These are phyloP conservation scores for Nephotettix cincticeps DNA, from an alignment of 1,140 invertebrate genomes.

Conservation along the genomic window DNA sequence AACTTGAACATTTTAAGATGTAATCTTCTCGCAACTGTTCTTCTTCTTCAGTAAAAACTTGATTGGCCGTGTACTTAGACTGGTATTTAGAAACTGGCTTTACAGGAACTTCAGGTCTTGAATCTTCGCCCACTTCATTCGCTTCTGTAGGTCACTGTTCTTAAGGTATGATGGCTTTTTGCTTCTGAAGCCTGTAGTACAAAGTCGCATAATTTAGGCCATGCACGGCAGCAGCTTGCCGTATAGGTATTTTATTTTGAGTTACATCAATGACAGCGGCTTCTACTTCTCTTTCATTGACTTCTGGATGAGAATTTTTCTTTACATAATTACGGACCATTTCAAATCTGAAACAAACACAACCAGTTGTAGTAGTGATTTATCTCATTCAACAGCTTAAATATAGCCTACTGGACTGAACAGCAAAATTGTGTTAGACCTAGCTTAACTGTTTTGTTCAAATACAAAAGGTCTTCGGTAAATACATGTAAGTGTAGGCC, in stretches of 20 bases:
- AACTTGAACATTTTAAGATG: slow-evolving; percentile 31
- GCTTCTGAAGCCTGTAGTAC: slow-evolving; percentile 13
- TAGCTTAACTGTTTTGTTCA: background rate
- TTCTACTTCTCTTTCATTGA: slow-evolving; percentile 10
- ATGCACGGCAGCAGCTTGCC: slow-evolving; percentile 5
- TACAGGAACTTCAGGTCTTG: no score
- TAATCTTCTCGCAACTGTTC: slow-evolving; percentile 35
- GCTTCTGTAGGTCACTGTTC: background rate
- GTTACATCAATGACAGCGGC: background rate
- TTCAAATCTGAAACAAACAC: background rate
- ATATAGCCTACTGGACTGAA: background rate
- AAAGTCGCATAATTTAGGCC: background rate
- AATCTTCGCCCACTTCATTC: no score
- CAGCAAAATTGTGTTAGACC: background rate
- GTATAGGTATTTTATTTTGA: slow-evolving; percentile 1
- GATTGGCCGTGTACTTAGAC: slow-evolving; percentile 4
- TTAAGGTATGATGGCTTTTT: slow-evolving; percentile 9
- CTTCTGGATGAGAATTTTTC: slow-evolving; percentile 20
- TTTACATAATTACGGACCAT: slow-evolving; percentile 18
- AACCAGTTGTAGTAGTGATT: no score
- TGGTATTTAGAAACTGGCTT: background rate
- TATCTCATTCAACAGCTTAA: background rate
- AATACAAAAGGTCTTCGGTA: no score
- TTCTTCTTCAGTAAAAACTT: slow-evolving; percentile 24
- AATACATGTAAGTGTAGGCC: no score